Evolutionary conservation across 2,888 invertebrate genomes (phyloP), one percentile per base, ranked within the genome.

Genomic region (Eurytoma adleriae): DNA sequence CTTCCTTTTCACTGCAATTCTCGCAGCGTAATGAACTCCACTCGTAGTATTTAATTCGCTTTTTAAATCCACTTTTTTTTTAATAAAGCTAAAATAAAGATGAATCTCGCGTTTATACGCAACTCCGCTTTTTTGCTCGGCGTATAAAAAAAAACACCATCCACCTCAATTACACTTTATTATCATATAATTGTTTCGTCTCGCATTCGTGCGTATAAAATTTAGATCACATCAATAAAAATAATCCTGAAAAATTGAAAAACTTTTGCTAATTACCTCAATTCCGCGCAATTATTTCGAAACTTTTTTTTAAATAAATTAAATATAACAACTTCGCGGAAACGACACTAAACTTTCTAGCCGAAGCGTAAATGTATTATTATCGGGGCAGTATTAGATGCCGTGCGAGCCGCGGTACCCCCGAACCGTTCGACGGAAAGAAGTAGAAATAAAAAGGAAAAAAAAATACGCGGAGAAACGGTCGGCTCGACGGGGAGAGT

Each of bases 181-280:
- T 66, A 74, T 74, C 66, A 56, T 56, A 56, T 73, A 73, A 73
- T 74, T 66, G 62, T 54, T 7, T 48, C 12, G 48, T 40, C 66
- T 56, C 20, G 16, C 56, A 66, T 74, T 66, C 56, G 48, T 40
- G 54, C 54, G 30, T 18, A 18, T 54, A 54, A 3, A 54, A 16
- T 16, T 14, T 54, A 54, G 14, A 54, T 54, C n/a, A n/a, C 54
- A n/a, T 54, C 54, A 54, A 54, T n/a, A 54, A 54, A 54, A 54
- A 10, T 40, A 40, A 40, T 40, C 40, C 40, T 40, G 40, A 40
- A 40, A 40, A 40, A 10, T 40, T 40, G 10, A 40, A 40, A 40
- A 40, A 40, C 40, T 40, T 40, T 10, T 10, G 40, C 40, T 40
- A 40, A 40, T 10, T 40, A 40, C 40, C 40, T 7, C 40, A 40